These are phyloP conservation scores for Ectobius pallidus DNA, from an alignment of 2,888 invertebrate species.

Conservation along the genomic window DNA sequence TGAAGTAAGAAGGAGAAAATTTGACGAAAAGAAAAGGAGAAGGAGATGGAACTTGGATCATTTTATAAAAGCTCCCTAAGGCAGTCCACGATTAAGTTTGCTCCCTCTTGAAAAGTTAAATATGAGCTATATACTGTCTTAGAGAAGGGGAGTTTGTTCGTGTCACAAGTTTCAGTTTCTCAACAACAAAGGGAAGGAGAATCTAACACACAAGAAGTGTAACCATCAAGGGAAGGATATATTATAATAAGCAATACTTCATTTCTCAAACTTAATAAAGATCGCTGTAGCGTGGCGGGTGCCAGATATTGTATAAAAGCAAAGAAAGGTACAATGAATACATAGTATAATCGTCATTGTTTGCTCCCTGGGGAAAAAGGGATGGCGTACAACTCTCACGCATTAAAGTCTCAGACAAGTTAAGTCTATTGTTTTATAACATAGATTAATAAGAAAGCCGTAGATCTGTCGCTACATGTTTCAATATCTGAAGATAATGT, in stretches of 20 bases:
- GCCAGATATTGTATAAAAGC: background rate
- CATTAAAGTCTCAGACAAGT: no score
- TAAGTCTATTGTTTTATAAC: no score
- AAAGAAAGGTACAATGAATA: no score
- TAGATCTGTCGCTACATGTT: no score
- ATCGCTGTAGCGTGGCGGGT: background rate
- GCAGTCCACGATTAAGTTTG: slow-evolving; percentile 38
- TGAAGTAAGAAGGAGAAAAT: background rate
- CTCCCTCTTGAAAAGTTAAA: slow-evolving; percentile 39
- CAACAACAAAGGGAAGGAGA: slow-evolving; percentile 24
- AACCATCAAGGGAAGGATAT: slow-evolving; percentile 1
- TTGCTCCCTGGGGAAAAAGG: no score
- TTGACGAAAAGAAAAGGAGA: slow-evolving; percentile 13
- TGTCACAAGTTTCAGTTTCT: slow-evolving; percentile 20
- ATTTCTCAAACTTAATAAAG: slow-evolving; percentile 17
- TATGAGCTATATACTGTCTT: slow-evolving; percentile 25
- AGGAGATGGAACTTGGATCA: slow-evolving; percentile 32
- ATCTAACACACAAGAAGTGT: slow-evolving; percentile 15
- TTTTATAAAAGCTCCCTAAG: slow-evolving; percentile 38
- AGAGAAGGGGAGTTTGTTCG: background rate
- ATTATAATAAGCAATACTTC: background rate
- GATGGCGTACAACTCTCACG: no score
- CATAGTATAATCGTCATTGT: no score
- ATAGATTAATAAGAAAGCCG: no score
- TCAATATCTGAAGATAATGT: no score